Base-by-base conservation (phyloP, 2,113 vertebrate genomes). In the Puffinus mauretanicus region DNA sequence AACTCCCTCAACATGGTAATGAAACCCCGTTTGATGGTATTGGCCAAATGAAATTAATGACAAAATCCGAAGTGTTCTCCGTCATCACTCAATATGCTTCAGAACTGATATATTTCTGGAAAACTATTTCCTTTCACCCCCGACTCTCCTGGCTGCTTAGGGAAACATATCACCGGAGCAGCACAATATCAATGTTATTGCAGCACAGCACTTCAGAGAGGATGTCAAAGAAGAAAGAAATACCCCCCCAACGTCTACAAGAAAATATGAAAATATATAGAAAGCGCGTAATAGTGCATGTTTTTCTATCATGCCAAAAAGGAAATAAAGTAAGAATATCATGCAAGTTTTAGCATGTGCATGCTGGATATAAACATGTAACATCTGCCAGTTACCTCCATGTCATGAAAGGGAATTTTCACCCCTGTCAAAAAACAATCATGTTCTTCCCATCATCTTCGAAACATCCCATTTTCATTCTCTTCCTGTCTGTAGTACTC, bases 381-480 rank as follows among this genome's bases (percentile, higher is more conserved):
- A 42, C 34, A 46, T 70, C 46, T 7, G 6, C 16, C 75, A 57
- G 8, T 88, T 75, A 40, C 29, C 15, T 83, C 27, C 5, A 3
- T 42, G 14, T 49, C 11, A 34, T n/a, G 32, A 88, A 84, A 96
- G 8, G 25, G 26, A 93, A 71, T 83, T 89, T 88, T 83, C 79
- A 65, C 15, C 36, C 32, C 64, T 92, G 47, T 93, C 38, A 90
- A 44, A 60, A 87, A 66, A 27, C 25, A 91, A 36, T 57, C 5
- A 7, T 16, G 5, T 54, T 44, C 30, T 78, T 88, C 26, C 54
- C 30, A 26, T 64, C 36, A 34, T 47, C n/a, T 72, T 88, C 75
- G 78, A 90, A 94, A 86, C 9, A 82, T 49, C 72, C 29, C 9
- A 62, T 88, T 95, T 91, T 84, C 32, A 67, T 94, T 86, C 25